These are phyloP conservation scores for Danaus melanippus DNA, from an alignment of 1,140 invertebrate species.

Conservation along the genomic window DNA sequence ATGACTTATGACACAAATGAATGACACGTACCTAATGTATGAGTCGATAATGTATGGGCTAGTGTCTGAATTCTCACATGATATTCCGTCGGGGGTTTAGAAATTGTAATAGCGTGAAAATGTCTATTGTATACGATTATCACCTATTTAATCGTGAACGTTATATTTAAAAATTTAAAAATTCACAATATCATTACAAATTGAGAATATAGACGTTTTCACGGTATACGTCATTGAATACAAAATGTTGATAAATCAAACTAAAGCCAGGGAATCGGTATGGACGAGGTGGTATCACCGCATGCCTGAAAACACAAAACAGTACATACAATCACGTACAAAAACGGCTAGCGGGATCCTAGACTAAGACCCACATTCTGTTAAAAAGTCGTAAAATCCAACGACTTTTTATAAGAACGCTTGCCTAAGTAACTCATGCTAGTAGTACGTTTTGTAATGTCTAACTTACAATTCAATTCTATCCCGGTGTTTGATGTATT, in stretches of 20 bases:
- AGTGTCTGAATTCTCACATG: conserved; percentile 7
- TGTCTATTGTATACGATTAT: conserved; percentile 2
- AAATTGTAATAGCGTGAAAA: conserved; percentile 11
- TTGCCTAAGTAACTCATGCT: conserved; percentile 23
- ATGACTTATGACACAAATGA: background rate
- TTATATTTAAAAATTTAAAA: background rate
- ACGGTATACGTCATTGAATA: conserved; percentile 6
- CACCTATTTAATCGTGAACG: background rate
- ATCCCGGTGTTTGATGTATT: conserved; percentile 29
- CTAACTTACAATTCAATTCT: conserved; percentile 31
- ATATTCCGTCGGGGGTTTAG: conserved; percentile 11
- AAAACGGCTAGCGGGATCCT: conserved; percentile 14
- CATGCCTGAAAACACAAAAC: conserved; percentile 12
- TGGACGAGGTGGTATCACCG: conserved; percentile 15
- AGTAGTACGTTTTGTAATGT: conserved; percentile 24
- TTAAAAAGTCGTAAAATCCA: conserved; percentile 9
- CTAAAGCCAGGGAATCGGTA: conserved; percentile 17
- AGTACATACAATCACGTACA: background rate
- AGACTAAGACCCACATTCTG: conserved; percentile 11
- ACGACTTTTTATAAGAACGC: conserved; percentile 15
- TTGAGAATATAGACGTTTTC: conserved; percentile 13
- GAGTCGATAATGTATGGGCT: background rate
- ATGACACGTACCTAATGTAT: conserved; percentile 3
- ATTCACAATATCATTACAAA: background rate
- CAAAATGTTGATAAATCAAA: conserved; percentile 11